Evolutionary conservation across 2,888 invertebrate species (phyloP).

Genomic region (Timema podura): DNA sequence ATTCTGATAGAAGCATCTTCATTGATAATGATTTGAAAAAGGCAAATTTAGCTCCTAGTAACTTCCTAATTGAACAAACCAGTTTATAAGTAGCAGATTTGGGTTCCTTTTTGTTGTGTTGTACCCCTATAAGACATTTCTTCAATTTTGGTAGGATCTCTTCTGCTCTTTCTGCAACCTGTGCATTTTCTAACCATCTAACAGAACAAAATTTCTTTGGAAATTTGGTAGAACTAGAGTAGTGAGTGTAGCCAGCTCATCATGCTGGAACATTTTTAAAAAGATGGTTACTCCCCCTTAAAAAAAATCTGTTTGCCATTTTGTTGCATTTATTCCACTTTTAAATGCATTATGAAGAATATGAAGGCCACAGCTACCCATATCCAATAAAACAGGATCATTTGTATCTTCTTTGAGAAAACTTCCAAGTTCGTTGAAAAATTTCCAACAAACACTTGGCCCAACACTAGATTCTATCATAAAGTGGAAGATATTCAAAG

Average conservation of each 20-base stretch:
- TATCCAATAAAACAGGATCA: constrained; percentile 4
- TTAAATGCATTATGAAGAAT: constrained; percentile 8
- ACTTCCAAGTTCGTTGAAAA: not conserved
- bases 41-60: constrained; percentile 25
- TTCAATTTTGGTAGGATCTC: constrained; percentile 24
- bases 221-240: not conserved
- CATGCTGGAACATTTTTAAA: constrained; percentile 26
- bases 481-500: too few relatives aligned
- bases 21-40: constrained; percentile 27
- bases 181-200: constrained; percentile 27
- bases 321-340: constrained; percentile 10
- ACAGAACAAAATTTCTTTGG: constrained; percentile 27
- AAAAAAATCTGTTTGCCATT: constrained; percentile 24
- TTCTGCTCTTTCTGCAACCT: constrained; percentile 28
- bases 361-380: not conserved
- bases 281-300: constrained; percentile 22
- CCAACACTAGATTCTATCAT: constrained; percentile 3
- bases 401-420: not conserved
- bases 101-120: constrained; percentile 14
- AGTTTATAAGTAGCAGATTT: constrained; percentile 19
- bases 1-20: constrained; percentile 24
- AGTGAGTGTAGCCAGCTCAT: constrained; percentile 18
- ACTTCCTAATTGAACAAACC: constrained; percentile 16
- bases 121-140: constrained; percentile 20
- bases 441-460: not conserved